These are phyloP conservation scores for Tanytarsus gracilentus DNA, from an alignment of 2,888 invertebrate species.

Conservation along the genomic window DNA sequence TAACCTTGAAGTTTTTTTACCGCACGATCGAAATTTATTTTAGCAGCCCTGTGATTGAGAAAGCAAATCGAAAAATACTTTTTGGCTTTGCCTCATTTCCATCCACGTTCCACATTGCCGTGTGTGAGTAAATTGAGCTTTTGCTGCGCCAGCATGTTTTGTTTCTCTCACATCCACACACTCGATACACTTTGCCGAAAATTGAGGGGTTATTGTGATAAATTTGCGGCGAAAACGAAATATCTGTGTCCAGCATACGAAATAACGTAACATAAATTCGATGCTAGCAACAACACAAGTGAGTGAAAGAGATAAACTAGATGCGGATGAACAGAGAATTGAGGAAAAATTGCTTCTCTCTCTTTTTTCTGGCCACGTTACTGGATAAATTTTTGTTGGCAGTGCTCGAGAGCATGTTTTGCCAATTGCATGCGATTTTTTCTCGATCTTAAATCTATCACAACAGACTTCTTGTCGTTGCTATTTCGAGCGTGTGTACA, in stretches of 20 bases:
- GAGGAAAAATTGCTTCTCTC: not conserved
- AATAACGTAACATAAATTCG: slow-evolving; percentile 24
- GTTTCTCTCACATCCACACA: too few species aligned
- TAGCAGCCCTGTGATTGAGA: not conserved
- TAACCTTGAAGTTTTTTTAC: too few species aligned
- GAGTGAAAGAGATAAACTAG: slow-evolving; percentile 24
- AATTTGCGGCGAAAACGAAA: slow-evolving; percentile 24
- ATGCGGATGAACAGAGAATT: slow-evolving; percentile 2
- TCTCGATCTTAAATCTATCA: slow-evolving; percentile 5
- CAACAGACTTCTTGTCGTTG: slow-evolving; percentile 2
- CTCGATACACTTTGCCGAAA: slow-evolving; percentile 11
- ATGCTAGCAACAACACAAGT: not conserved
- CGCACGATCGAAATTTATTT: too few species aligned
- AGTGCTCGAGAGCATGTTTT: not conserved
- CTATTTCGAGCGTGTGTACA: not conserved
- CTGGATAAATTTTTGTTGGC: not conserved
- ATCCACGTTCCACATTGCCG: too few species aligned
- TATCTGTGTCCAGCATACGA: slow-evolving; percentile 23
- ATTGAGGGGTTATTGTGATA: slow-evolving; percentile 28
- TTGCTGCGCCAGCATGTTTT: too few species aligned
- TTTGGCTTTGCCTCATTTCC: too few species aligned
- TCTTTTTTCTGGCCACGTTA: not conserved
- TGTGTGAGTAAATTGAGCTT: too few species aligned
- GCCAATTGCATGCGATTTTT: slow-evolving; percentile 5
- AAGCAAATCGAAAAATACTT: not conserved